Base-by-base conservation (phyloP, 1,140 invertebrate genomes). In the Aphaenogaster ashmeadi region DNA sequence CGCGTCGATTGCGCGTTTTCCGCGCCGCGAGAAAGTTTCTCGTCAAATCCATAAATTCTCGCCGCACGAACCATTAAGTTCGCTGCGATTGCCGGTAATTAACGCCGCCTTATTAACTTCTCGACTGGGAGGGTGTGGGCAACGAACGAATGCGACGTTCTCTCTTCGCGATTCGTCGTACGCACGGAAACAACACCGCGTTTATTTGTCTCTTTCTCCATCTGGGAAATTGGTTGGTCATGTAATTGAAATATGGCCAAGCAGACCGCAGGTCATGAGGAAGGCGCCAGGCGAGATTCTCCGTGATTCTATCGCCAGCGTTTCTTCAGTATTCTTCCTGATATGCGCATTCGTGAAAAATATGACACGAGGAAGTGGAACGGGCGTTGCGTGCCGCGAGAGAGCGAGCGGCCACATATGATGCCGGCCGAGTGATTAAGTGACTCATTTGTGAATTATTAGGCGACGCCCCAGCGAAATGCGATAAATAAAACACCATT, bases 101-200 rank as follows among this genome's bases (percentile, higher is more conserved):
- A 90, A 50, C 74, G 38, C 9, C 41, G 87, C 58, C 67, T 89
- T 88, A 86, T 88, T 85, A 85, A 72, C 54, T 78, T 64, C 54
- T 11, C 72, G 64, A 44, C 5, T 77, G 62, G 5, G 3, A 27
- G n/a, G 18, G 62, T 15, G 64, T 52, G 13, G 3, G n/a, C 27
- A 38, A 33, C 50, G 27, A 52, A 60, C 4, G 38, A 56, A n/a
- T 15, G 33, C 62, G 47, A 18, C 18, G 41, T 33, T 79, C 18
- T 47, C 50, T 21, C 18, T 52, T 21, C 38, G n/a, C 33, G 41
- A 78, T 47, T n/a, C 9, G 58, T 13, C 72, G 27, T n/a, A 27
- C 6, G 18, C 9, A 47, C 13, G 27, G 21, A 36, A 44, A 66
- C 27, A 44, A 79, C 58, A 27, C 11, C 75, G 27, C 15, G 41